Base-by-base conservation (phyloP, 2,113 vertebrate genomes). In the Limanda limanda region DNA sequence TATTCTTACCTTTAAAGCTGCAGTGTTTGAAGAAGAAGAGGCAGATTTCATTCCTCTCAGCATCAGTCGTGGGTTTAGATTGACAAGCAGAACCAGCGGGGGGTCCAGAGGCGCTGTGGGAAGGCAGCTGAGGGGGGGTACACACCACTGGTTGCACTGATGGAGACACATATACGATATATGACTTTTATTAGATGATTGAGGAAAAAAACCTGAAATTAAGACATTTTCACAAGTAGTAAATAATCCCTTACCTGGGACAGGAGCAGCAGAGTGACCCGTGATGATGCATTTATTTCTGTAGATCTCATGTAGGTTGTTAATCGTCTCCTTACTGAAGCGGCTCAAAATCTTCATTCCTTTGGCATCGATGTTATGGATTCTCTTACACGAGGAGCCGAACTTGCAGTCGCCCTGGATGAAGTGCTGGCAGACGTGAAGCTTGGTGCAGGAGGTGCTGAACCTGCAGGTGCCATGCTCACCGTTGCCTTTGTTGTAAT, bases 21-120 rank as follows among this genome's bases (percentile, higher is more conserved):
- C 98, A 99, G 42, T 84, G 81, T 81, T 71, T 93, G 60, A 99
- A 89, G 71, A 95, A 94, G 86, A 90, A 96, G 15, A 98, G 94
- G 86, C 98, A 99, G 86, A 99, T 98, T 89, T 97, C 92, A 27
- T 95, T 93, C 23, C 25, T 83, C 37, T 94, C 93, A 1, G 93
- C 88, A 18, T 93, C 90, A 35, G 59, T 89, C 17, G 65, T 64
- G 10, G 85, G 20, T 67, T 74, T 81, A 10, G 69, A 4, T 18
- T 68, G 27, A 0, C 35, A 10, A 8, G 56, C 7, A 37, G 81
- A 12, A 45, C 20, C 64, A 3, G 54, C 37, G 4, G 67, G 48
- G 3, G 60, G 8, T 37, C 17, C 40, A 47, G 56, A 15, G 51
- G 8, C 71, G 72, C 47, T 40, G 15, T 2, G 12, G 7, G 60